A percentile compares a stretch with the other conserved stretches of the same genome.
phyloP scores from a whole-genome alignment of 2,797 vertebrate species.

The Alosa sapidissima region DNA sequence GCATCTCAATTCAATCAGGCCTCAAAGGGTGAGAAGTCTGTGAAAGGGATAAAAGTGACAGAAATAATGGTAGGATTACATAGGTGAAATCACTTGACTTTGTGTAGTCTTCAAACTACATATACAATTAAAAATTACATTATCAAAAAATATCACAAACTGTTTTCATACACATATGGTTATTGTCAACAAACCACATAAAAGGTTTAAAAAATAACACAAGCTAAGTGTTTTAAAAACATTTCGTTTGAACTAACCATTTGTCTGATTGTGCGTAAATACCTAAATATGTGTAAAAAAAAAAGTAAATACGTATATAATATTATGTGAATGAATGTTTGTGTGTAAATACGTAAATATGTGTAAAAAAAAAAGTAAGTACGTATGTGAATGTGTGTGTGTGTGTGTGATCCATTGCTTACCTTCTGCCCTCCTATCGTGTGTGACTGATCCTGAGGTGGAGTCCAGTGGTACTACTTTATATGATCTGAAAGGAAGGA shows the following conservation, averaged over 20 bases:
- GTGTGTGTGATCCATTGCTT: constrained; percentile 31
- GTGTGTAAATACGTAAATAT: no score
- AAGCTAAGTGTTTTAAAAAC: neutral
- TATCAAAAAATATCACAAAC: neutral
- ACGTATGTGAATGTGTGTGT: no score
- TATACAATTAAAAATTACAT: neutral
- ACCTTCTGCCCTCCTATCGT: constrained; percentile 48
- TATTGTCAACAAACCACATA: neutral
- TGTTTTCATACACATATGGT: neutral
- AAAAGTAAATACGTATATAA: no score
- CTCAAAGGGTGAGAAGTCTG: neutral
- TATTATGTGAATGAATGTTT: no score
- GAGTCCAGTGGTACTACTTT: constrained; percentile 45
- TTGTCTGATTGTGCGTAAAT: neutral
- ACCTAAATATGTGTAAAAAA: no score
- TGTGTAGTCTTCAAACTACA: neutral
- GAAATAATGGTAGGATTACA: neutral
- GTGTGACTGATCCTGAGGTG: constrained; percentile 19
- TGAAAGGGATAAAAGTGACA: no score
- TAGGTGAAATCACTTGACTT: neutral
- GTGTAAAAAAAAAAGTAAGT: no score
- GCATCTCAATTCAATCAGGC: constrained; percentile 54
- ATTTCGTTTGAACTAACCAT: neutral
- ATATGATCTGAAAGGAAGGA: constrained; percentile 45
- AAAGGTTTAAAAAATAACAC: neutral